Percentiles rank a stretch among this genome's conserved stretches.
Evolutionary conservation across 2,113 vertebrate species (phyloP).

Genomic region (Cichladusa arquata): DNA sequence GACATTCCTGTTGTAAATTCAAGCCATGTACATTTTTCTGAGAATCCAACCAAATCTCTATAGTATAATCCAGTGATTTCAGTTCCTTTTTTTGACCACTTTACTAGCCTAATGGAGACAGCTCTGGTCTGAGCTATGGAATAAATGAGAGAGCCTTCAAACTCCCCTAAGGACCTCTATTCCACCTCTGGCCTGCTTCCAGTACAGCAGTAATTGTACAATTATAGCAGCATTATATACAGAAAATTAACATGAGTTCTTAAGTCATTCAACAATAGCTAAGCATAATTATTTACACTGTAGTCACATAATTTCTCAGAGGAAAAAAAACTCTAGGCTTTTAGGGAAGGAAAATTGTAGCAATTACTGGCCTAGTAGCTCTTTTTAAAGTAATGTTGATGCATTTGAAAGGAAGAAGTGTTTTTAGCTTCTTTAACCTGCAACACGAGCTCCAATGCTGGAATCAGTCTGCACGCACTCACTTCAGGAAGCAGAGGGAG

Average conservation of each 20-base stretch:
- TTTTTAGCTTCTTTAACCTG: neutral
- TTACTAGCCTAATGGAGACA: neutral
- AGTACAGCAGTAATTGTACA: neutral
- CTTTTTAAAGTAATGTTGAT: neutral
- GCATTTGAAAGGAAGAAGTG: neutral
- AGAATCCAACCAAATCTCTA: neutral
- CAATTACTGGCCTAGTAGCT: slow-evolving; percentile 25
- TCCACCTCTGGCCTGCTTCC: neutral
- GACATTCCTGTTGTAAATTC: neutral
- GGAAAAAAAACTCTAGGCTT: neutral
- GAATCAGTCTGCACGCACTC: neutral
- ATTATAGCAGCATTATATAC: neutral
- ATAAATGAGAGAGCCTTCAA: neutral
- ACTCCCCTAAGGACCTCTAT: neutral
- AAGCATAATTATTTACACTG: slow-evolving; percentile 33
- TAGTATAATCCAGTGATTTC: neutral
- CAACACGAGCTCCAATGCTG: neutral
- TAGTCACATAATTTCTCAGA: neutral
- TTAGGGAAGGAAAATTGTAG: slow-evolving; percentile 25
- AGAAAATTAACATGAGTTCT: neutral
- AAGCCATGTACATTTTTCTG: neutral
- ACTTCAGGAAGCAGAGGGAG: slow-evolving; percentile 5
- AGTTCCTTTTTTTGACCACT: neutral
- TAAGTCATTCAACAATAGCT: neutral
- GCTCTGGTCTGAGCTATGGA: neutral